Evolutionary conservation across 2,113 vertebrate species (phyloP).

Genomic region (Rousettus leschenaultii): DNA sequence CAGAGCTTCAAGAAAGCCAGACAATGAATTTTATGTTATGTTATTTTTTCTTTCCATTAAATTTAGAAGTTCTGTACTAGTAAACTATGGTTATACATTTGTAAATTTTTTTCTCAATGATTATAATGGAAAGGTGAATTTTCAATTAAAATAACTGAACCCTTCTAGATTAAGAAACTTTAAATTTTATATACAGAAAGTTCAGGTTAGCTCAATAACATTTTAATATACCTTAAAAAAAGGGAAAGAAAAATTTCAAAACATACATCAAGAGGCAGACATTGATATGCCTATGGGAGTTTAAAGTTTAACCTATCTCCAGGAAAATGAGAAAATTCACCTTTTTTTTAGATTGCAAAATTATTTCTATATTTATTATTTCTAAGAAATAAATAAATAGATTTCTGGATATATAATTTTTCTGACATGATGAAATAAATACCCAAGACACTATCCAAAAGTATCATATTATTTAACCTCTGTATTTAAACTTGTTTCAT

Average conservation of each 20-base stretch:
- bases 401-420: neutral
- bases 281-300: neutral
- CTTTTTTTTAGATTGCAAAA: neutral
- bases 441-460: neutral
- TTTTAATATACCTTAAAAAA: neutral
- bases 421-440: neutral
- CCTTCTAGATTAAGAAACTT: neutral
- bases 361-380: constrained; percentile 1
- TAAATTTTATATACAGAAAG: neutral
- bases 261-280: neutral
- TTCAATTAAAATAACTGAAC: neutral
- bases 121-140: neutral
- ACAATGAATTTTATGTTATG: neutral
- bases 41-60: neutral
- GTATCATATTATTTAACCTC: neutral
- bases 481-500: neutral
- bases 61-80: neutral
- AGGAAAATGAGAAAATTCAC: neutral
- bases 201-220: neutral
- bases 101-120: neutral
- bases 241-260: neutral
- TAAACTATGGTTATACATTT: neutral
- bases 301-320: neutral
- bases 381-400: constrained; percentile 7
- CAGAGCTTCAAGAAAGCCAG: neutral